Evolutionary conservation across 2,888 invertebrate species (phyloP).

Genomic region (Cancer borealis): DNA sequence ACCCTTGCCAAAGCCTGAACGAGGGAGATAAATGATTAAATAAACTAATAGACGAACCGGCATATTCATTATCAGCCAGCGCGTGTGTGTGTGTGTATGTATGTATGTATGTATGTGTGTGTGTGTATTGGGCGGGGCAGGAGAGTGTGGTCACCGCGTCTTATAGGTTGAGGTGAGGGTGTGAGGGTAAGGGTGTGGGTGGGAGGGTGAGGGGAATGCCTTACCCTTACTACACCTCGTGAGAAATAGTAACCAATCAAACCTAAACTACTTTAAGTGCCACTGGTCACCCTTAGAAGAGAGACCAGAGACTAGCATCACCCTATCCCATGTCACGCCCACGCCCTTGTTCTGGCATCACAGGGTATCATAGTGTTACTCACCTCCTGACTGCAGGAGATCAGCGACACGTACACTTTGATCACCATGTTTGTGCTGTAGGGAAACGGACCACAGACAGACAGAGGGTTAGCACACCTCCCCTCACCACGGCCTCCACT

Average conservation of each 20-base stretch:
- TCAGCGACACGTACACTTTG: constrained; percentile 94
- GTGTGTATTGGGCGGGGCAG: not conserved
- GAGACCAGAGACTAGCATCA: not conserved
- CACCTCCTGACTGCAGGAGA: constrained; percentile 96
- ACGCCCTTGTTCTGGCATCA: not conserved
- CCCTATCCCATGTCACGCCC: not conserved
- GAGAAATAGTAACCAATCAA: not conserved
- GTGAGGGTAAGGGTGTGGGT: not conserved
- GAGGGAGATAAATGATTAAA: not conserved
- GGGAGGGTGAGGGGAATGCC: not conserved
- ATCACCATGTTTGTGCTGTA: constrained; percentile 86
- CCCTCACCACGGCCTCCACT: constrained; percentile 58
- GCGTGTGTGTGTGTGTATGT: not conserved
- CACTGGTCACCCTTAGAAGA: not conserved
- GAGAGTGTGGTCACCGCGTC: too few species aligned
- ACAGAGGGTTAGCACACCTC: constrained; percentile 28
- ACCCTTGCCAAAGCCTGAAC: not conserved
- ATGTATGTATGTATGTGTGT: not conserved
- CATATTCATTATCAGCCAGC: too few species aligned
- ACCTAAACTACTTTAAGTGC: not conserved
- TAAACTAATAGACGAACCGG: not conserved
- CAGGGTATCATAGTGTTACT: constrained; percentile 79
- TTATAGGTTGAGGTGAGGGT: not conserved
- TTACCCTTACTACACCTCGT: not conserved
- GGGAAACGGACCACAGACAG: constrained; percentile 52